Base-by-base conservation (phyloP, 2,797 vertebrate genomes). In the Sciurus vulgaris region DNA sequence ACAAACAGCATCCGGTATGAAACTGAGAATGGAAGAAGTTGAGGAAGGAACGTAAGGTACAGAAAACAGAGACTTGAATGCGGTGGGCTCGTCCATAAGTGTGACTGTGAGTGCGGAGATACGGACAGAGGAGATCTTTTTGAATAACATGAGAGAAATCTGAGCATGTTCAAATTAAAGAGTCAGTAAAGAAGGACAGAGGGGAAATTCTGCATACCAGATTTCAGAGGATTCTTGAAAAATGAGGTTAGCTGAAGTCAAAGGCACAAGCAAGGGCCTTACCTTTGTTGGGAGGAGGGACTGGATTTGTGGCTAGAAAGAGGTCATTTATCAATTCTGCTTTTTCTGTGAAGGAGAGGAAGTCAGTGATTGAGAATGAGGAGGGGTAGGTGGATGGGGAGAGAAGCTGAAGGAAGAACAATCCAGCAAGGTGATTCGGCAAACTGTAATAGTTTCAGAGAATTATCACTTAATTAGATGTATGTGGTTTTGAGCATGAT, bases 221-320 rank as follows among this genome's bases (percentile, higher is more conserved):
- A 51, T 54, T 12, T 17, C 24, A 63, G 51, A 47, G 28, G 63
- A 15, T 56, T 76, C 54, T 28, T 49, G 20, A 20, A 73, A 20
- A 63, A 18, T 8, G 54, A 33, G 11, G 47, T 14, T 33, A 49
- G n/a, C 26, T 0, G 7, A 18, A 5, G 28, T 5, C 28, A 51
- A 4, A 7, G 28, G 15, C 28, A 5, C 9, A 26, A 18, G 28
- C 1, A 33, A 30, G 44, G 6, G 1, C 5, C 15, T 47, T 7
- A 49, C 14, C 2, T n/a, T 54, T 33, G 33, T 5, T 59, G 24
- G 41, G 81, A 65, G 9, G 4, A 49, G 7, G 7, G 5, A 24
- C 65, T 33, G 26, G 3, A 11, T 59, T 41, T 51, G 51, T 44
- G 35, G 11, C 28, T 14, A 14, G 17, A 41, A 38, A 2, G 33